phyloP scores from a whole-genome alignment of 92 coral and sea anemone species.

The Phenganax stokvisi region DNA sequence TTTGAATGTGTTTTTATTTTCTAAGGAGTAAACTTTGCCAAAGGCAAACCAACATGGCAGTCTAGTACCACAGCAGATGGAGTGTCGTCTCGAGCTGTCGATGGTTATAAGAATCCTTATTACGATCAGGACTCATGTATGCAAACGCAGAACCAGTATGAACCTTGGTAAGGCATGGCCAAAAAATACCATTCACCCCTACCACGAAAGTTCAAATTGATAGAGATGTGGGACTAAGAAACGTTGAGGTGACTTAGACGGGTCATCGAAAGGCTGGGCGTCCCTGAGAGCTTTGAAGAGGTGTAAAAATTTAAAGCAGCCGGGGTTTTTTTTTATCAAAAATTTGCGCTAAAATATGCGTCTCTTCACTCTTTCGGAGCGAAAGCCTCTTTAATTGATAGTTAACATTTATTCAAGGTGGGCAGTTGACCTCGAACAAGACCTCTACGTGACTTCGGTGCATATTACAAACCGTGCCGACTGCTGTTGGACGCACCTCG shows the following conservation, averaged over 20 bases:
- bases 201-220: background rate
- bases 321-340: background rate
- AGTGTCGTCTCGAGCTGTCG: conserved; percentile 14
- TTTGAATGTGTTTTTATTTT: background rate
- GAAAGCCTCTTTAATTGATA: too few relatives aligned
- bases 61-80: background rate
- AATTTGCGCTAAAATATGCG: too few relatives aligned
- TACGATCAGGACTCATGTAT: conserved; percentile 3
- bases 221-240: background rate
- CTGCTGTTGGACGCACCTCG: conserved; percentile 8
- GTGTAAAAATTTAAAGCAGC: too few relatives aligned
- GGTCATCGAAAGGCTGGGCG: too few relatives aligned
- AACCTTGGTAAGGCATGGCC: conserved; percentile 1
- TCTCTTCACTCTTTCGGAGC: too few relatives aligned
- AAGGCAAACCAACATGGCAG: conserved; percentile 19
- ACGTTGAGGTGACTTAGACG: too few relatives aligned
- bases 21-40: conserved; percentile 7
- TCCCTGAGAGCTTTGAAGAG: too few relatives aligned
- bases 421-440: conserved; percentile 10
- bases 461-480: conserved; percentile 11
- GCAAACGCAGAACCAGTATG: conserved; percentile 3
- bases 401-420: background rate
- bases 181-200: background rate
- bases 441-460: background rate
- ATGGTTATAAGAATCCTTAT: conserved; percentile 6